Conservation (phyloP, 92 coral and sea anemone genomes). For the Scolanthus callimorphus region DNA sequence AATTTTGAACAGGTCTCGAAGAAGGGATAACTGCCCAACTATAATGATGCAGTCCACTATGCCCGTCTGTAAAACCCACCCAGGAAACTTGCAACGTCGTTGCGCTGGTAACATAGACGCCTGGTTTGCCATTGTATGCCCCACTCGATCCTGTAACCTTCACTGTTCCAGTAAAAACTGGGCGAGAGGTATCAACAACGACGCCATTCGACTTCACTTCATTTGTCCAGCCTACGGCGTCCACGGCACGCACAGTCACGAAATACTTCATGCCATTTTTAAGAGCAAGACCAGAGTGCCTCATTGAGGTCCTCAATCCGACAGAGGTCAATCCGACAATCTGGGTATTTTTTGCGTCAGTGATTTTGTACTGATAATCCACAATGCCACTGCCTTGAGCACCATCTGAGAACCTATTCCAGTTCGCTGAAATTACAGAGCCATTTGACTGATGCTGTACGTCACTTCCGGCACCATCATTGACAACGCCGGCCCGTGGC, state of each 20-base stretch:
- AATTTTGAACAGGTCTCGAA: constrained; percentile 18
- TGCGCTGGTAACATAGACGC: constrained; percentile 62
- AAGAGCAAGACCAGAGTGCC: constrained; percentile 53
- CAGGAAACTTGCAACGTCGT: constrained; percentile 55
- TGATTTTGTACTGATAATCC: constrained; percentile 70
- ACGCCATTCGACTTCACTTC: constrained; percentile 73
- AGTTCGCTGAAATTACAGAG: constrained; percentile 65
- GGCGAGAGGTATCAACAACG: constrained; percentile 69
- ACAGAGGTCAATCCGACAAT: constrained; percentile 76
- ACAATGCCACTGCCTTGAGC: constrained; percentile 84
- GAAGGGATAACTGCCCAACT: constrained; percentile 61
- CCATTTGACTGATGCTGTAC: constrained; percentile 81
- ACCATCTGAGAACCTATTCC: constrained; percentile 91
- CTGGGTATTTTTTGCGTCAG: constrained; percentile 37
- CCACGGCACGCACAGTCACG: constrained; percentile 70
- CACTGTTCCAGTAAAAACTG: constrained; percentile 80
- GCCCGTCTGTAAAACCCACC: constrained; percentile 77
- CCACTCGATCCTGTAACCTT: constrained; percentile 54
- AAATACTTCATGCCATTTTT: constrained; percentile 58
- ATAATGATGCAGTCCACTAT: constrained; percentile 71
- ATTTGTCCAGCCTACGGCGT: constrained; percentile 61
- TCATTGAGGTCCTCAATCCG: constrained; percentile 58
- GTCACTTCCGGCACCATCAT: constrained; percentile 77
- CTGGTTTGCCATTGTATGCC: constrained; percentile 39
- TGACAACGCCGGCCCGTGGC: constrained; percentile 77